Conservation (phyloP, 2,888 invertebrate genomes). For the Callyntrura sp. region DNA sequence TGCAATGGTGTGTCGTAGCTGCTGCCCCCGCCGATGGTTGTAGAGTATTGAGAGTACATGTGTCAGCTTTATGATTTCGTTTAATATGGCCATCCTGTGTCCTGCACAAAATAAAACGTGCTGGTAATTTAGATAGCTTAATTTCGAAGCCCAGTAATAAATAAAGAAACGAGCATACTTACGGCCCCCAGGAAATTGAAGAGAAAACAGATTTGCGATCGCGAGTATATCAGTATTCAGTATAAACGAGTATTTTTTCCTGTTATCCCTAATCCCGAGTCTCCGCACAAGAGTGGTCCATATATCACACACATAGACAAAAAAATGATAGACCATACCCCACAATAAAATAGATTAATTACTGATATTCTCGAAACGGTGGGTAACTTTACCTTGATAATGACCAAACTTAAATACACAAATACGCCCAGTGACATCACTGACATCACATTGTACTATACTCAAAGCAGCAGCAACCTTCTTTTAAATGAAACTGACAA, state of each 20-base stretch:
- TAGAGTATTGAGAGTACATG: not conserved
- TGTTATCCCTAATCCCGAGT: not conserved
- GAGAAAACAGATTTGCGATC: too few species aligned
- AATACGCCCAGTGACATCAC: conserved; percentile 32
- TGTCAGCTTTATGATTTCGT: not conserved
- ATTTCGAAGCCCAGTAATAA: not conserved
- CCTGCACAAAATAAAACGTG: conserved; percentile 21
- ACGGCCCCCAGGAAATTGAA: conserved; percentile 2
- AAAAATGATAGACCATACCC: conserved; percentile 5
- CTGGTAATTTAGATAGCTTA: conserved; percentile 44
- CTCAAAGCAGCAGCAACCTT: not conserved
- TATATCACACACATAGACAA: not conserved
- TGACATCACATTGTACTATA: not conserved
- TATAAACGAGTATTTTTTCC: too few species aligned
- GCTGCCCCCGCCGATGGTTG: not conserved
- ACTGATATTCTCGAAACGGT: not conserved
- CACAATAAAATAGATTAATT: not conserved
- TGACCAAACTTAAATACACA: not conserved
- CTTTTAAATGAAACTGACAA: not conserved
- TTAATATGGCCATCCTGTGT: conserved; percentile 13
- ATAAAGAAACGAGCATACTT: conserved; percentile 17
- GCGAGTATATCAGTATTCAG: too few species aligned
- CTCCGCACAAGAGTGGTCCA: not conserved
- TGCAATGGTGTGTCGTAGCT: too few species aligned
- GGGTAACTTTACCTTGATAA: conserved; percentile 26